phyloP scores from a whole-genome alignment of 2,888 invertebrate genomes.

The Caenorhabditis angaria region DNA sequence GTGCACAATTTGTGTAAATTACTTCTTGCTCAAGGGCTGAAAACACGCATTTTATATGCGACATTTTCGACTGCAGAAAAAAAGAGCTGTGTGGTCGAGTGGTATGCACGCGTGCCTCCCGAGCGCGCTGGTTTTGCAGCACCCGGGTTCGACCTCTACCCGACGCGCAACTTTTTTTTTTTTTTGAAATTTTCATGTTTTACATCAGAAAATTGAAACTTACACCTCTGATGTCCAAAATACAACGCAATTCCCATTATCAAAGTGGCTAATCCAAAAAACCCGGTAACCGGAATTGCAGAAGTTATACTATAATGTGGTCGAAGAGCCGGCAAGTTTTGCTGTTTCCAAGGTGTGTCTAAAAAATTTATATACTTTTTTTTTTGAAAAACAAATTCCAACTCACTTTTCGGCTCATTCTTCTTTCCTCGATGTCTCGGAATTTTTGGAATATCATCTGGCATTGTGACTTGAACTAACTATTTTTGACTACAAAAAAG shows the following conservation, averaged over 20 bases:
- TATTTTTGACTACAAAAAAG: neutral
- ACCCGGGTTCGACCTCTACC: too few relatives aligned
- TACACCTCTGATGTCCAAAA: conserved; percentile 43
- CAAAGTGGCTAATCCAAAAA: conserved; percentile 31
- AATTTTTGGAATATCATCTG: conserved; percentile 53
- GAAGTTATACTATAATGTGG: conserved; percentile 47
- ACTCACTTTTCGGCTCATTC: conserved; percentile 46
- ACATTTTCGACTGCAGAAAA: neutral
- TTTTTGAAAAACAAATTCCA: neutral
- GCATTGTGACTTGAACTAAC: conserved; percentile 32
- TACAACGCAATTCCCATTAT: conserved; percentile 45
- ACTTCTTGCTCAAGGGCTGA: conserved; percentile 42
- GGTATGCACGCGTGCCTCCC: too few relatives aligned
- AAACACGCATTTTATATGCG: neutral
- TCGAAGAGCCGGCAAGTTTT: conserved; percentile 51
- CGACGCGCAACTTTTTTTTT: too few relatives aligned
- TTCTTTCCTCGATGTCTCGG: conserved; percentile 46
- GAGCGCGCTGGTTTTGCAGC: too few relatives aligned
- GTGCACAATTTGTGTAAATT: conserved; percentile 56
- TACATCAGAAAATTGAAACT: too few relatives aligned
- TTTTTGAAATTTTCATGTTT: too few relatives aligned
- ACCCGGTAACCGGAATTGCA: conserved; percentile 44
- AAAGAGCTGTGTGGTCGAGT: too few relatives aligned
- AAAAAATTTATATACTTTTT: conserved; percentile 8
- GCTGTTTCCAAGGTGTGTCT: conserved; percentile 58